Evolutionary conservation across 2,113 vertebrate species (phyloP).

Genomic region (Tylochromis polylepis): DNA sequence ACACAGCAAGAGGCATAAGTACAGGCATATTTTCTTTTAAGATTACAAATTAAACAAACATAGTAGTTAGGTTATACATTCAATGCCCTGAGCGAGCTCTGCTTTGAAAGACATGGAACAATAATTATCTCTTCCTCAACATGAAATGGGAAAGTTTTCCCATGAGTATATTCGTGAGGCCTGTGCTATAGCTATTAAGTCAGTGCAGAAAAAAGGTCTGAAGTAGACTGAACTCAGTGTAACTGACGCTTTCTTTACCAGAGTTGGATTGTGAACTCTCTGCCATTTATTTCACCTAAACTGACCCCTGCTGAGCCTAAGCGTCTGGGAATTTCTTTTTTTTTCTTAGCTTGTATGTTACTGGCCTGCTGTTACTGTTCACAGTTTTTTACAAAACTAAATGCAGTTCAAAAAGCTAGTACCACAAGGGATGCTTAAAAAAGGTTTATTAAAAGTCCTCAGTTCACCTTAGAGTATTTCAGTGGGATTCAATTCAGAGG

Average conservation of each 20-base stretch:
- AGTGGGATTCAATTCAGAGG: neutral
- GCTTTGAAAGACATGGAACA: neutral
- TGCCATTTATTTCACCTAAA: neutral
- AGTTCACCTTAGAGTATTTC: neutral
- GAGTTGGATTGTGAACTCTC: neutral
- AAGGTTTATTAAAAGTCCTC: neutral
- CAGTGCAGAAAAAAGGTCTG: neutral
- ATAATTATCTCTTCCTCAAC: neutral
- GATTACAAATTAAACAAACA: neutral
- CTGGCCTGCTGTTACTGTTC: neutral
- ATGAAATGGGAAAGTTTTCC: neutral
- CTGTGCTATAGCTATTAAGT: neutral
- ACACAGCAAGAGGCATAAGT: neutral
- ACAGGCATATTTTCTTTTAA: neutral
- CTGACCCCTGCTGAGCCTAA: neutral
- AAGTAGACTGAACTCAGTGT: neutral
- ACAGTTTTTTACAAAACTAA: neutral
- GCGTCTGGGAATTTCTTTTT: no score
- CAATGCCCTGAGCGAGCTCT: neutral
- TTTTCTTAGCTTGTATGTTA: neutral
- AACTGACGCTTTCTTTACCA: rapidly evolving
- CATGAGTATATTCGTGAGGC: neutral
- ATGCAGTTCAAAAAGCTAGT: neutral
- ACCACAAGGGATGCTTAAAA: rapidly evolving
- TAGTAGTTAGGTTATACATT: neutral